Base-by-base conservation (phyloP, 2,113 vertebrate species). In the Alligator sinensis region DNA sequence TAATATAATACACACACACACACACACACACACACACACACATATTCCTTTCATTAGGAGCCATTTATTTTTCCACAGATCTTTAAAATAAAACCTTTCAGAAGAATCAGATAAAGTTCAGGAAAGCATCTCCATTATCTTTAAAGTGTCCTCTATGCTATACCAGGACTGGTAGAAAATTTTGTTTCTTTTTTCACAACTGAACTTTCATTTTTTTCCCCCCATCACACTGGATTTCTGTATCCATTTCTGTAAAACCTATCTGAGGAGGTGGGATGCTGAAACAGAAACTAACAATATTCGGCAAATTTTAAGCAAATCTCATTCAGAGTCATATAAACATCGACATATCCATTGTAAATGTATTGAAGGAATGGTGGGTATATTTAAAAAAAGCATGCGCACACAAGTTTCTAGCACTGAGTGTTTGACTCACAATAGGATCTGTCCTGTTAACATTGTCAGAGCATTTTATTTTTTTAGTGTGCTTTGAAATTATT, bases 11-110 rank as follows among this genome's bases (percentile, higher is more conserved):
- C 76, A 9, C 47, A 47, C 47, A 47, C 47, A 47, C 47, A 47
- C 47, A 38, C 38, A 38, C 38, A 38, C 5, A 38, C 5, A 38
- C 5, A 38, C 38, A 38, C 38, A 38, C 38, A 6, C 38, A 74
- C 55, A 92, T 89, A 89, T 92, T 57, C 19, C 59, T 93, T 75
- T 84, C 77, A 91, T 92, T 82, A 91, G 86, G 11, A 34, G 38
- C 13, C 91, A 54, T 47, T 82, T 93, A 30, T 24, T 68, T 84
- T 87, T 88, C 60, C 63, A 64, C 62, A 87, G 38, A 95, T 96
- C 77, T 94, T 94, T 91, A 11, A 47, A 38, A 38, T 38, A 38
- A 38, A 38, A 38, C 38, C 38, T 38, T 8, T 38, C 38, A 38
- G 38, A 38, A 38, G 38, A 38, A 38, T 38, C 38, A 38, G 38